Base-by-base conservation (phyloP, 2,888 invertebrate species). In the Callosobruchus maculatus region DNA sequence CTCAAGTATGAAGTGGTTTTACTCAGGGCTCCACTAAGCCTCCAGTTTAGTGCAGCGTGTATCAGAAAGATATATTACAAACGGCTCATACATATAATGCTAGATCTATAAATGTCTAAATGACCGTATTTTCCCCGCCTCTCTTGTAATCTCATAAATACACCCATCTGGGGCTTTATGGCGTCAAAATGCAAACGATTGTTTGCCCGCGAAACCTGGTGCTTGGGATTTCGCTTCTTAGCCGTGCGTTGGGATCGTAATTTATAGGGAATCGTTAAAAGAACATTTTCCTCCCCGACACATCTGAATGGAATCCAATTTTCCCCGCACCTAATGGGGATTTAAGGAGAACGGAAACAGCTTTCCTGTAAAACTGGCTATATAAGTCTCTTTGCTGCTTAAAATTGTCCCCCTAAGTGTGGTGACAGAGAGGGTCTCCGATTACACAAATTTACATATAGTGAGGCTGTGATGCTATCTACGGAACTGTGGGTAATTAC, bases 261-360 rank as follows among this genome's bases (percentile, higher is more conserved):
- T 66, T 73, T 71, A 73, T 71, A 70, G 71, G 21, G 71, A 71
- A 74, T 71, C 69, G 22, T 71, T 67, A 67, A 74, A 68, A 71
- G 73, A 68, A 22, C 67, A 69, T 74, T 71, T 20, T 67, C 68
- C 30, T 71, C n/a, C 21, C 70, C 70, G 74, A 71, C 69, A 74
- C 67, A 74, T 74, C 70, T 74, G 71, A 74, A 74, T 74, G 21
- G 74, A 74, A 69, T 74, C 71, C 71, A 68, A 71, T 74, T 74
- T 74, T 71, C 69, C 49, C 31, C 22, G 68, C 70, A 22, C 68
- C 68, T 22, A 71, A 20, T 68, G 70, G 69, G n/a, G 68, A 71
- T 68, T 74, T 74, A 71, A 71, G 68, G 71, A 71, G 69, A 74
- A 71, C 70, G 30, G 71, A 68, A 71, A 30, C 49, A 49, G 49